These are phyloP conservation scores for Aleiodes leptofemur DNA, from an alignment of 2,888 invertebrate genomes.

Conservation along the genomic window DNA sequence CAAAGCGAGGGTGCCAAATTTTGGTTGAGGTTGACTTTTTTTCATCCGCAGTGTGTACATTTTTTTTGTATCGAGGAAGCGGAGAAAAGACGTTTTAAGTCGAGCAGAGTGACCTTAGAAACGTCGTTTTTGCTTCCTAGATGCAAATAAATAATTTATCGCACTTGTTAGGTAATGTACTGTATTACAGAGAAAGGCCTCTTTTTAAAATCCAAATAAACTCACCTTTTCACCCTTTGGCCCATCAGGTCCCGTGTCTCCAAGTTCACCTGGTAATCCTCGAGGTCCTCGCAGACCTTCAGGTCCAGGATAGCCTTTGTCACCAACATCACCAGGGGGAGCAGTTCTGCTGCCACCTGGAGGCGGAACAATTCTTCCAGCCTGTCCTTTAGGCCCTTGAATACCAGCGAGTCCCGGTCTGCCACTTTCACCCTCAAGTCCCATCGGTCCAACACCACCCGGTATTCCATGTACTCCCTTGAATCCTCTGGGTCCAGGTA, in stretches of 20 bases:
- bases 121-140: too few species aligned
- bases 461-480: conserved; percentile 82
- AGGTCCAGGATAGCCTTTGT: conserved; percentile 78
- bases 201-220: conserved; percentile 42
- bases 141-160: too few species aligned
- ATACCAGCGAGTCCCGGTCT: conserved; percentile 81
- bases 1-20: too few species aligned
- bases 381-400: conserved; percentile 75
- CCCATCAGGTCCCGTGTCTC: conserved; percentile 76
- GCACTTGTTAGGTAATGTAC: too few species aligned
- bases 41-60: too few species aligned
- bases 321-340: conserved; percentile 75
- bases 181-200: too few species aligned
- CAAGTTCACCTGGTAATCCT: conserved; percentile 73
- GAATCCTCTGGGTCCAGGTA: conserved; percentile 79
- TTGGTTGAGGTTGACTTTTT: too few species aligned
- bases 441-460: conserved; percentile 77
- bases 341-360: conserved; percentile 61
- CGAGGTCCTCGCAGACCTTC: conserved; percentile 76
- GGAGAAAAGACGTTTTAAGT: too few species aligned
- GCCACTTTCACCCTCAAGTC: conserved; percentile 74
- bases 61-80: too few species aligned
- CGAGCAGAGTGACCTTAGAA: too few species aligned
- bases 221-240: conserved; percentile 78
- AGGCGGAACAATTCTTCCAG: conserved; percentile 68